Conservation (phyloP, 2,113 vertebrate species). For the Colius striatus region DNA sequence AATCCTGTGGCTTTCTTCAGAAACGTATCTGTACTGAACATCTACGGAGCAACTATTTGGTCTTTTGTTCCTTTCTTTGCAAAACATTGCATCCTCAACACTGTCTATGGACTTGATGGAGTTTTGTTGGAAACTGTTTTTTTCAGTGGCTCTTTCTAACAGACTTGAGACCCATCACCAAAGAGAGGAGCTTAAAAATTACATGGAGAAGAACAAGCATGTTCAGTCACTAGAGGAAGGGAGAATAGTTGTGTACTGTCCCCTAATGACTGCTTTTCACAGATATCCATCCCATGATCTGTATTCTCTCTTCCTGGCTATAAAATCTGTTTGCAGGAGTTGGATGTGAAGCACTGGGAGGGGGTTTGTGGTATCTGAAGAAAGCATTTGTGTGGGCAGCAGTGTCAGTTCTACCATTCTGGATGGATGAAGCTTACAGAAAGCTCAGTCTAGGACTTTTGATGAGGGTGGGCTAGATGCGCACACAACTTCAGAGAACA, state of each 20-base stretch:
- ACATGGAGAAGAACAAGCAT: rapidly evolving
- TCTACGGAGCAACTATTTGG: background rate
- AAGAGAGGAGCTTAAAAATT: background rate
- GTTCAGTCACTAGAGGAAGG: background rate
- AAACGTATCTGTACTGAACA: background rate
- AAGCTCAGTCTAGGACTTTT: background rate
- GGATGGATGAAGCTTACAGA: background rate
- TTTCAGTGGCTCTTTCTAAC: background rate
- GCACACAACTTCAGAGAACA: background rate
- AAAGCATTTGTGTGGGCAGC: background rate
- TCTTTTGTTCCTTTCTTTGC: background rate
- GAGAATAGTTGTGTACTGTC: background rate
- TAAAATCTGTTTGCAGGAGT: background rate
- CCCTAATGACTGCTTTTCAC: background rate
- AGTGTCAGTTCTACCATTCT: background rate
- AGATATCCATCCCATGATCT: background rate
- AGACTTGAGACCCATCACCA: background rate
- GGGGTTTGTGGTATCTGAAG: background rate
- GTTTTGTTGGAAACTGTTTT: background rate
- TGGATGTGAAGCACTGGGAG: background rate
- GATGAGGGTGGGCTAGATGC: background rate
- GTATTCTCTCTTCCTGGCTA: background rate
- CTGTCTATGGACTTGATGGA: background rate
- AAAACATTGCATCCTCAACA: background rate
- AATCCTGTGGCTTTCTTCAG: background rate